Evolutionary conservation across 2,113 vertebrate species (phyloP), one percentile per base, ranked within the genome.

Genomic region (Crotalus horridus): DNA sequence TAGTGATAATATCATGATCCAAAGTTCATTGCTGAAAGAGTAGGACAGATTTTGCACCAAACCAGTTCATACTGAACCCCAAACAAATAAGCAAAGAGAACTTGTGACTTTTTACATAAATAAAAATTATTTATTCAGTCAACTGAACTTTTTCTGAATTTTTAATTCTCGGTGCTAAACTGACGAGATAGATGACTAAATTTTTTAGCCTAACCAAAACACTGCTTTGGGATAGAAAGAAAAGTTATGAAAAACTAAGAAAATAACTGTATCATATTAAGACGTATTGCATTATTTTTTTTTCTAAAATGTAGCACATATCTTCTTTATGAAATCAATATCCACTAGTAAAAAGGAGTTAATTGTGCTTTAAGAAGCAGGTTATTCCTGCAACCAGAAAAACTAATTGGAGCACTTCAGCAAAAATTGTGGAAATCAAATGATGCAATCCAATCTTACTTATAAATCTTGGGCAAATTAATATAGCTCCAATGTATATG

Each of bases 151-250:
- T 91, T 43, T 92, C 87, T 48, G 5, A 69, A 91, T 24, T 93
- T 96, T 96, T 89, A 61, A 85, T 89, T 92, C n/a, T 1, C 59
- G 88, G 24, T 2, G 64, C 90, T 81, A 46, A 94, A 6, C 7
- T 92, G 74, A 56, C 33, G 56, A 56, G 58, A 74, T 56, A 56
- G 39, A 88, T 74, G 17, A 81, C 33, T 91, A 74, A 87, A 88
- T 88, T 53, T 51, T 51, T 51, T 51, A 51, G 69, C 59, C 29
- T 21, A 90, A 90, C 56, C 53, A 87, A 64, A 90, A 69, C 58
- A 91, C 39, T 39, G 39, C 39, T 39, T 39, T 39, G 39, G 2
- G 39, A 39, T 39, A 39, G 39, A 39, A 39, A 39, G 39, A 39
- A 39, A 39, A 39, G 39, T 39, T 39, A 39, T 39, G 39, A 39